phyloP scores from a whole-genome alignment of 1,140 invertebrate genomes.

The Wiebesia pumilae region DNA sequence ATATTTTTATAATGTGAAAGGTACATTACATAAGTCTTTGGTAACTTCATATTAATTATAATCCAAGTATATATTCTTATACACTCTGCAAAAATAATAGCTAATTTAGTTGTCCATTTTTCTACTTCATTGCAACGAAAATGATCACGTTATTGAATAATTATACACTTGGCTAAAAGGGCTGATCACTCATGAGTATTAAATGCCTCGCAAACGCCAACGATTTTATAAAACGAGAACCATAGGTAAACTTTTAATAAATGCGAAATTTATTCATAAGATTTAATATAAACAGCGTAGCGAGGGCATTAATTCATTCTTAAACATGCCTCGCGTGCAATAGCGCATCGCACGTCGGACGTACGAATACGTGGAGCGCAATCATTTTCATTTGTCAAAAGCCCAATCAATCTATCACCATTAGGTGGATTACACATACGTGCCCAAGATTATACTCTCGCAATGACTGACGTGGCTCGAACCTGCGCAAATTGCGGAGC shows the following conservation, averaged over 20 bases:
- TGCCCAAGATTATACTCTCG: conserved; percentile 6
- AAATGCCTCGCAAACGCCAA: neutral
- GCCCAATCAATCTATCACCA: conserved; percentile 45
- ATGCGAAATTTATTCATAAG: conserved; percentile 29
- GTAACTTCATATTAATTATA: neutral
- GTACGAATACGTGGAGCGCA: neutral
- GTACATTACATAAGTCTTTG: neutral
- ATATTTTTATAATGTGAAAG: neutral
- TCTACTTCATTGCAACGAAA: neutral
- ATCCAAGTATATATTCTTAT: neutral
- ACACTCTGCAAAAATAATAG: neutral
- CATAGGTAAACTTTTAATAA: neutral
- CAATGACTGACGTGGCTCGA: conserved; percentile 1
- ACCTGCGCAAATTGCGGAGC: neutral
- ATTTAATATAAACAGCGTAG: conserved; percentile 4
- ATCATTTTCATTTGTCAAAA: conserved; percentile 48
- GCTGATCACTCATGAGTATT: neutral
- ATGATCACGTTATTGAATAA: conserved; percentile 26
- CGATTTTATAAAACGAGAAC: neutral
- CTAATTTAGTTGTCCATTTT: conserved; percentile 19
- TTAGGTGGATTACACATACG: neutral
- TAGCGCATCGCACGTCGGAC: neutral
- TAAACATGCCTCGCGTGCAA: neutral
- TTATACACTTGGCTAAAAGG: neutral
- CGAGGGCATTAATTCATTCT: conserved; percentile 3